Evolutionary conservation across 1,140 invertebrate genomes (phyloP).

Genomic region (Streblospio benedicti): DNA sequence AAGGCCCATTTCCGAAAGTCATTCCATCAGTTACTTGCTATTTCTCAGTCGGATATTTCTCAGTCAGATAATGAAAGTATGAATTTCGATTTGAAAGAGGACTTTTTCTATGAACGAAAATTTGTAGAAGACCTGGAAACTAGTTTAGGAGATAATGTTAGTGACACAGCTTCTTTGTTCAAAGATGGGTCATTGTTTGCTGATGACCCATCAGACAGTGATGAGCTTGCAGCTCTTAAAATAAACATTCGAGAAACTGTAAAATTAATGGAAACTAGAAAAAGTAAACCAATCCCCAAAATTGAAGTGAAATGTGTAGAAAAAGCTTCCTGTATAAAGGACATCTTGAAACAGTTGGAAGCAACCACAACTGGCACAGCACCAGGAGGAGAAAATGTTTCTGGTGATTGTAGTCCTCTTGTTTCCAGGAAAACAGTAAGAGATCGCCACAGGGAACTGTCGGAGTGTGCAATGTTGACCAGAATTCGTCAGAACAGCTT

Average conservation of each 20-base stretch:
- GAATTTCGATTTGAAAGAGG: background rate
- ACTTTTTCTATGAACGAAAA: conserved; percentile 2
- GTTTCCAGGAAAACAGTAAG: background rate
- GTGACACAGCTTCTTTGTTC: background rate
- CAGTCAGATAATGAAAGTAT: too few relatives aligned
- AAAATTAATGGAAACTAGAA: background rate
- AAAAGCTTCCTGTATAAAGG: conserved; percentile 3
- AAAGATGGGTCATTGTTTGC: background rate
- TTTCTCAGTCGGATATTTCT: too few relatives aligned
- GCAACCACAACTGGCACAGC: background rate
- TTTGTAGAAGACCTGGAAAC: conserved; percentile 5
- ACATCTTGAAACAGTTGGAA: conserved; percentile 1
- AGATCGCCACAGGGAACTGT: background rate
- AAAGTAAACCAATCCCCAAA: background rate
- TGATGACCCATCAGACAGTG: background rate
- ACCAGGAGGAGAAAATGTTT: background rate
- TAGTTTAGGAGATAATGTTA: background rate
- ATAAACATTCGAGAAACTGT: background rate
- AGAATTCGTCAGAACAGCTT: conserved; percentile 2
- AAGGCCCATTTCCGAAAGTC: too few relatives aligned
- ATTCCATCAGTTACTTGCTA: too few relatives aligned
- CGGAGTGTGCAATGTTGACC: background rate
- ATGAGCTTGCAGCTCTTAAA: too few relatives aligned
- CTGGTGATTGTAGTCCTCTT: background rate
- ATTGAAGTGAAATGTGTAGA: background rate